Evolutionary conservation across 2,888 invertebrate species (phyloP).

Genomic region (Teleiodes luculella): DNA sequence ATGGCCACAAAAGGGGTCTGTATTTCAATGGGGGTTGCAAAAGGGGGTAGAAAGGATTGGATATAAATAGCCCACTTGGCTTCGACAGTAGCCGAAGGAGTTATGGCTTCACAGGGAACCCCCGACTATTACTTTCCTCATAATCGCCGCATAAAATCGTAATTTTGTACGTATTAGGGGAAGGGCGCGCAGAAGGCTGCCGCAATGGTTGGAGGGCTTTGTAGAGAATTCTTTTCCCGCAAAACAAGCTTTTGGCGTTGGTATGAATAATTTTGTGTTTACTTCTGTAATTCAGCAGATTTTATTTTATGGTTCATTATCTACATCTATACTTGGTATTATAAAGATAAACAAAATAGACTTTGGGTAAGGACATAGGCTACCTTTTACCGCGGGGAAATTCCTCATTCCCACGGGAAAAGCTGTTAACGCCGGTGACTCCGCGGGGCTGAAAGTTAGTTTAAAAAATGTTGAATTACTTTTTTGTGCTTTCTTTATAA

Average conservation of each 20-base stretch:
- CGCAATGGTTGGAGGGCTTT: not conserved
- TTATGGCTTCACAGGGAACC: constrained; percentile 6
- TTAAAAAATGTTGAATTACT: no score
- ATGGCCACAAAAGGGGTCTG: not conserved
- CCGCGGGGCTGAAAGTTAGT: no score
- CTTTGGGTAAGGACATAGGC: no score
- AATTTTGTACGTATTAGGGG: not conserved
- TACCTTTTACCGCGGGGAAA: no score
- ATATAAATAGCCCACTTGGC: not conserved
- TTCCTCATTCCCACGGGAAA: no score
- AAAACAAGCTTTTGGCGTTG: not conserved
- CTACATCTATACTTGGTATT: no score
- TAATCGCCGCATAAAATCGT: constrained; percentile 9
- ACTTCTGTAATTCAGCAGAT: not conserved
- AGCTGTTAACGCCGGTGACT: no score
- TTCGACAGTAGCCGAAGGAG: constrained; percentile 5
- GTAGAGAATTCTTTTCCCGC: not conserved
- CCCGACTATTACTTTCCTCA: constrained; percentile 4
- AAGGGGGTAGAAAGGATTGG: not conserved
- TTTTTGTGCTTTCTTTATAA: no score
- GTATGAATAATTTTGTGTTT: not conserved
- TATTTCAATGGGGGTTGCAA: not conserved
- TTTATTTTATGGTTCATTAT: no score
- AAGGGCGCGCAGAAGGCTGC: not conserved
- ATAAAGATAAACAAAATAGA: no score